Evolutionary conservation across 2,113 vertebrate genomes (phyloP).

Genomic region (Atrichornis clamosus): DNA sequence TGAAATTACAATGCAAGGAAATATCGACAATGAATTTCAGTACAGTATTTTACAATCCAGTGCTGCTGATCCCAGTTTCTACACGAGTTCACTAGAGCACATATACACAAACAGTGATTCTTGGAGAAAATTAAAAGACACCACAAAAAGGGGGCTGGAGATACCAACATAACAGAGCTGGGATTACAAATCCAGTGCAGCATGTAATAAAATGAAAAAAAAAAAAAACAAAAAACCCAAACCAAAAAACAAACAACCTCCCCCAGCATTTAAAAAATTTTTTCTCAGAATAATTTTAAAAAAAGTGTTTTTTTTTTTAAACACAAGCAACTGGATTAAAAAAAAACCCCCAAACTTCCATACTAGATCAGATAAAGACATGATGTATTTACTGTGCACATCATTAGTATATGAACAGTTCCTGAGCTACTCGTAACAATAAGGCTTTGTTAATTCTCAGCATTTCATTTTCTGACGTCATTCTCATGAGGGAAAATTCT

Average conservation of each 20-base stretch:
- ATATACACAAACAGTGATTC: constrained; percentile 56
- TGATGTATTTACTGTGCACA: not conserved
- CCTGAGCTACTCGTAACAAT: constrained; percentile 32
- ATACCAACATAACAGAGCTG: constrained; percentile 50
- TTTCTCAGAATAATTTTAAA: not conserved
- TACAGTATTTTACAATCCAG: constrained; percentile 72
- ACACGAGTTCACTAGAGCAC: constrained; percentile 57
- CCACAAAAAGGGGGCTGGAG: constrained; percentile 62
- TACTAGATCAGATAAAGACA: not conserved
- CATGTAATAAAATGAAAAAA: not conserved
- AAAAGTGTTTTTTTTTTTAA: not conserved
- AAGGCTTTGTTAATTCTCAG: constrained; percentile 41
- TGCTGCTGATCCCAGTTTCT: constrained; percentile 59
- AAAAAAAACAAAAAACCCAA: not conserved
- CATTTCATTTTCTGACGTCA: not conserved
- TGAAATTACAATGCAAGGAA: constrained; percentile 71
- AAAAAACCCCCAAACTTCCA: not conserved
- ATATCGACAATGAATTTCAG: constrained; percentile 62
- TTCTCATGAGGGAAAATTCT: constrained; percentile 18
- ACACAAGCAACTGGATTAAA: not conserved
- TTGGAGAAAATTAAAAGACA: constrained; percentile 24
- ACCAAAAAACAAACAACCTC: no score
- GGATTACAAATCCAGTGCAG: not conserved
- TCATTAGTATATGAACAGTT: constrained; percentile 4
- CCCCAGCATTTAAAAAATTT: not conserved